phyloP scores from a whole-genome alignment of 1,140 invertebrate genomes.

The Portunus trituberculatus region DNA sequence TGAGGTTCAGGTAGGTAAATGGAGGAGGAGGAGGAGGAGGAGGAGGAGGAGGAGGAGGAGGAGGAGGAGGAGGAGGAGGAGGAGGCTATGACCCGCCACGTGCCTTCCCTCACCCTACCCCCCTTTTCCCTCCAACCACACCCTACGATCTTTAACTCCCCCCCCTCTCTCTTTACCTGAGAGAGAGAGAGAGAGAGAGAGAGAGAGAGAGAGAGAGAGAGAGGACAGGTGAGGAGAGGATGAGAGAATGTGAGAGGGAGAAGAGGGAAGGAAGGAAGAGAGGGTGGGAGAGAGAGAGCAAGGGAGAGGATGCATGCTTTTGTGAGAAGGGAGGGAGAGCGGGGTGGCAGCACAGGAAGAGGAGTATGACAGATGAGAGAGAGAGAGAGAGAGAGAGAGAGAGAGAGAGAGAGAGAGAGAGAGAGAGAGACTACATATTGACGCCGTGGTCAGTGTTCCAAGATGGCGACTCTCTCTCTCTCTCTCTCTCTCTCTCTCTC shows the following conservation, averaged over 20 bases:
- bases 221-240: background rate
- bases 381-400: conserved; percentile 13
- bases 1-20: no score
- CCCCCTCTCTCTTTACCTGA: background rate
- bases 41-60: no score
- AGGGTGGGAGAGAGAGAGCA: background rate
- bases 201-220: conserved; percentile 7
- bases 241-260: no score
- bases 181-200: background rate
- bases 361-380: conserved; percentile 8
- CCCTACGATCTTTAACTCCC: background rate
- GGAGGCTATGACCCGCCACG: background rate
- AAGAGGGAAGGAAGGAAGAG: no score
- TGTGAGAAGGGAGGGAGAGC: background rate
- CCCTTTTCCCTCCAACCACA: background rate
- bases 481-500: background rate
- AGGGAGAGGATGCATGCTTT: background rate
- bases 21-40: no score
- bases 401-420: background rate
- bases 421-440: background rate
- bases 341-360: background rate
- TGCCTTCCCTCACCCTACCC: background rate
- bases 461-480: no score
- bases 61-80: background rate
- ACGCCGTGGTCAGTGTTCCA: no score